phyloP scores from a whole-genome alignment of 2,113 vertebrate genomes.

The Tenebrosternarchus preto region DNA sequence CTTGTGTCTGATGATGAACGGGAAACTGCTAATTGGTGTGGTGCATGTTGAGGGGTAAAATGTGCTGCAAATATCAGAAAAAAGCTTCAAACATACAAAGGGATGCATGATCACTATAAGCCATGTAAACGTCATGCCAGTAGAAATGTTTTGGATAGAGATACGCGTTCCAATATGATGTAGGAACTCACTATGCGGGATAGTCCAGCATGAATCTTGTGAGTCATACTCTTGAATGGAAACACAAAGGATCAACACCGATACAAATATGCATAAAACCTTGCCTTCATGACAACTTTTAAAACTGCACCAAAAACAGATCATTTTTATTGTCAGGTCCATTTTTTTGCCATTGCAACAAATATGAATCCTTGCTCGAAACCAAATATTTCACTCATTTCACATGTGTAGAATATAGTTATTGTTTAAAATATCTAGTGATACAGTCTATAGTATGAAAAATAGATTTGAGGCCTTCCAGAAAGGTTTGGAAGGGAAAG shows the following conservation, averaged over 20 bases:
- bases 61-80: background rate
- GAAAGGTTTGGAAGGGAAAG: background rate
- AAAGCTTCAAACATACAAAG: background rate
- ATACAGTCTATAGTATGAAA: background rate
- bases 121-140: background rate
- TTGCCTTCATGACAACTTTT: too few species aligned
- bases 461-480: background rate
- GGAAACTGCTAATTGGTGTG: background rate
- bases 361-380: background rate
- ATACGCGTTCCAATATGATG: background rate
- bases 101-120: background rate
- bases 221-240: background rate
- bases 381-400: too few species aligned
- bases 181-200: background rate
- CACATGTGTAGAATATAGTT: too few species aligned
- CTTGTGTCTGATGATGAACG: constrained; percentile 15
- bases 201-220: background rate
- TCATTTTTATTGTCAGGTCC: background rate
- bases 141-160: background rate
- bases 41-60: background rate
- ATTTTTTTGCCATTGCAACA: background rate
- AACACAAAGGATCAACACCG: background rate
- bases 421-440: too few species aligned
- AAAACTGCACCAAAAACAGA: background rate
- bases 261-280: too few species aligned